Percentiles rank a stretch among this genome's conserved stretches.
phyloP scores from a whole-genome alignment of 2,797 vertebrate genomes.

The Chaetodon trifasciatus region DNA sequence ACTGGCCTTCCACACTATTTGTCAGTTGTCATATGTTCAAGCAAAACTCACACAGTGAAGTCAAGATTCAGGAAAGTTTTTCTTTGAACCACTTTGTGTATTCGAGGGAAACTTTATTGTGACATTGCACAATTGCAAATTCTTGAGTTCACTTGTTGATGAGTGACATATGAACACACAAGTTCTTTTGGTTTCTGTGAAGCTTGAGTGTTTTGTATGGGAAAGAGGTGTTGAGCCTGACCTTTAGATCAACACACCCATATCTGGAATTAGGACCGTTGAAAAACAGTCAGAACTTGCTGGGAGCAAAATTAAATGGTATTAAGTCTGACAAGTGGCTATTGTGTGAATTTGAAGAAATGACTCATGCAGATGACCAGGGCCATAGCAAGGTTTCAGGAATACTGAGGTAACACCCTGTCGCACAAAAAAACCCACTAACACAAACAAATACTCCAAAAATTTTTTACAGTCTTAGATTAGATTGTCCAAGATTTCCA shows the following conservation, averaged over 20 bases:
- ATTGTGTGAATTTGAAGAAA: not conserved
- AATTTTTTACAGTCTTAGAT: too few species aligned
- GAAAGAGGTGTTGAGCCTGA: slow-evolving; percentile 30
- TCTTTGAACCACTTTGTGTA: not conserved
- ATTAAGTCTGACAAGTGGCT: not conserved
- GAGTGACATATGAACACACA: not conserved
- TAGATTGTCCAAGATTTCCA: not conserved
- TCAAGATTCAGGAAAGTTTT: not conserved
- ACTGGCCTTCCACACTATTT: not conserved
- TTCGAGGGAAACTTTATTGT: not conserved
- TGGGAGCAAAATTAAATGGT: not conserved
- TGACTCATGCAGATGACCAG: not conserved
- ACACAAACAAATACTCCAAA: too few species aligned
- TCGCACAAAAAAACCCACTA: not conserved
- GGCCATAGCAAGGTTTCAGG: not conserved
- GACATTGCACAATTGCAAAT: not conserved
- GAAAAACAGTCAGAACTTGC: not conserved
- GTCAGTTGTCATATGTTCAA: not conserved
- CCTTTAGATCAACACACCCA: slow-evolving; percentile 47
- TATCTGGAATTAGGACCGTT: not conserved
- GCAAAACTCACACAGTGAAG: not conserved
- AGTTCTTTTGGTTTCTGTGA: slow-evolving; percentile 26
- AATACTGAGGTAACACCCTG: not conserved
- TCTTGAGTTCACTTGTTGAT: not conserved
- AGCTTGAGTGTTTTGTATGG: slow-evolving; percentile 1